These are phyloP conservation scores for Nasonia longicornis DNA, from an alignment of 1,140 invertebrate species.

Conservation along the genomic window DNA sequence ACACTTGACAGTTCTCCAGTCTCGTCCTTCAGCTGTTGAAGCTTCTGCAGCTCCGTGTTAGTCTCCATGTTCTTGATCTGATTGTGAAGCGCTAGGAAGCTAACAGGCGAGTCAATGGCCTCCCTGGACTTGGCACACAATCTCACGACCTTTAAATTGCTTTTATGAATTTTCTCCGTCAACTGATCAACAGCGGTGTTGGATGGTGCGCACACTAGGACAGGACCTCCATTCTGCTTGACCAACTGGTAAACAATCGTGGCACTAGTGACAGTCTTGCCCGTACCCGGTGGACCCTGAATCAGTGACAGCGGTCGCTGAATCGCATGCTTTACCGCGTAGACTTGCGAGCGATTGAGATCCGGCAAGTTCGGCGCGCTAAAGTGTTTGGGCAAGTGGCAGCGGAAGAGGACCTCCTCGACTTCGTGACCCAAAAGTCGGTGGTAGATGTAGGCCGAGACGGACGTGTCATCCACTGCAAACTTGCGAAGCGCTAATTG, in stretches of 20 bases:
- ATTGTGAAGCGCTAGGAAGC: conserved; percentile 96
- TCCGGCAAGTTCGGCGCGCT: conserved; percentile 97
- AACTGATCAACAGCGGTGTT: conserved; percentile 99
- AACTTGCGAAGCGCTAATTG: conserved; percentile 94
- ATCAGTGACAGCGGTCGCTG: conserved; percentile 97
- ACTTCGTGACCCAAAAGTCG: conserved; percentile 96
- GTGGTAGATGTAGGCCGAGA: conserved; percentile 98
- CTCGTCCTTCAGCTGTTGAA: conserved; percentile 97
- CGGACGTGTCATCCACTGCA: conserved; percentile 95
- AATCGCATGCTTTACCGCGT: conserved; percentile 98
- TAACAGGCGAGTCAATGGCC: conserved; percentile 97
- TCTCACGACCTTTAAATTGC: conserved; percentile 96
- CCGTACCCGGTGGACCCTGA: conserved; percentile 95
- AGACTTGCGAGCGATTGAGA: conserved; percentile 96
- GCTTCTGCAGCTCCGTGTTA: conserved; percentile 91
- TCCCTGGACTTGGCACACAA: conserved; percentile 98
- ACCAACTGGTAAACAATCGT: conserved; percentile 99
- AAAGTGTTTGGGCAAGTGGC: conserved; percentile 94
- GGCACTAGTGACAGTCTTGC: conserved; percentile 99
- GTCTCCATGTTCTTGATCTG: conserved; percentile 95
- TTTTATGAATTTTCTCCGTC: conserved; percentile 98
- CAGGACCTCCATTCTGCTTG: conserved; percentile 92
- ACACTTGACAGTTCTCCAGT: conserved; percentile 93
- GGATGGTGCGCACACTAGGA: conserved; percentile 97
- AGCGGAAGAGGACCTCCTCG: conserved; percentile 93